phyloP scores from a whole-genome alignment of 2,888 invertebrate species.

The Luffia ferchaultella region DNA sequence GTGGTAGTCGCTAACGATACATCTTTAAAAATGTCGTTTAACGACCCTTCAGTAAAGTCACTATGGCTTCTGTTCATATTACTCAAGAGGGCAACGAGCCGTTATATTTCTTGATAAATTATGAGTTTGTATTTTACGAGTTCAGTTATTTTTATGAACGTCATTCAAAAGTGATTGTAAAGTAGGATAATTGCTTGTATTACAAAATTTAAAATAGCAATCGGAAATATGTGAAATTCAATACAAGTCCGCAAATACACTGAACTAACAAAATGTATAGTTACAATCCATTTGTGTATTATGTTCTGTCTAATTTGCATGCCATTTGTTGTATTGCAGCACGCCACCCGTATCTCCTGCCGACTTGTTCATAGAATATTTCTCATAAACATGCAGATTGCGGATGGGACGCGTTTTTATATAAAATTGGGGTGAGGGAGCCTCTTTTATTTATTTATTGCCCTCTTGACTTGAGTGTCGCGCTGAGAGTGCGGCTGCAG shows the following conservation, averaged over 20 bases:
- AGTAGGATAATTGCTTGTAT: too few relatives aligned
- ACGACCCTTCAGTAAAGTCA: slow-evolving; percentile 39
- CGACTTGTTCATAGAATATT: slow-evolving; percentile 63
- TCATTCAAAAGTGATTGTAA: too few relatives aligned
- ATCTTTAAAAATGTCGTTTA: neutral
- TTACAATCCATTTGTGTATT: slow-evolving; percentile 47
- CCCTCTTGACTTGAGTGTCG: slow-evolving; percentile 54
- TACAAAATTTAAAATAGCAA: too few relatives aligned
- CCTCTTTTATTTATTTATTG: slow-evolving; percentile 58
- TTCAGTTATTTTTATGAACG: too few relatives aligned
- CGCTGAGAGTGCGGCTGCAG: neutral
- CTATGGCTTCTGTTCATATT: slow-evolving; percentile 48
- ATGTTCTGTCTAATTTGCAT: slow-evolving; percentile 60
- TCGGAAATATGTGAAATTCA: too few relatives aligned
- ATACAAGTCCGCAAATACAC: too few relatives aligned
- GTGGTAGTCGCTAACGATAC: too few relatives aligned
- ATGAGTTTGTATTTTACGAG: too few relatives aligned
- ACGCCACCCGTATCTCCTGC: slow-evolving; percentile 18
- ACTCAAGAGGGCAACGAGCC: slow-evolving; percentile 65
- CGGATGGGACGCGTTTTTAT: slow-evolving; percentile 63
- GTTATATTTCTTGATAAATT: slow-evolving; percentile 21
- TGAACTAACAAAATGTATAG: too few relatives aligned
- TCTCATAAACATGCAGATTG: slow-evolving; percentile 67
- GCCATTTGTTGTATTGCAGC: slow-evolving; percentile 56
- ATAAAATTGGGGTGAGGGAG: slow-evolving; percentile 55